Percentiles rank a stretch among this genome's conserved stretches.
These are phyloP conservation scores for Alethe diademata DNA, from an alignment of 2,113 vertebrate species.

Conservation along the genomic window DNA sequence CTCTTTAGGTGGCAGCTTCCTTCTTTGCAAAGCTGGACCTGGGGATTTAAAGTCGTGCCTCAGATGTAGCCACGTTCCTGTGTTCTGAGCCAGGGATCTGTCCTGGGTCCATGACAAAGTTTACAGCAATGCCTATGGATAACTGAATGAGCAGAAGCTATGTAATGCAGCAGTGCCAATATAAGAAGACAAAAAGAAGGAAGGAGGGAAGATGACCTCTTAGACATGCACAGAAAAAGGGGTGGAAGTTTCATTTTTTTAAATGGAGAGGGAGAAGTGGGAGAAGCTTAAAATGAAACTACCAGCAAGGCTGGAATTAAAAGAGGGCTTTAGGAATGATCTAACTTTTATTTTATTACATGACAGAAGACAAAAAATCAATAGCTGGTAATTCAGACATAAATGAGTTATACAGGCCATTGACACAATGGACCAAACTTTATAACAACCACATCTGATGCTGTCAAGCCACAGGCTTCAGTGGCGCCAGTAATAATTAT, in stretches of 20 bases:
- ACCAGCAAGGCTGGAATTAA: conserved; percentile 49
- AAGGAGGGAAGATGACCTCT: neutral
- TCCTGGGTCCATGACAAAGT: neutral
- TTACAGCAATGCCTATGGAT: neutral
- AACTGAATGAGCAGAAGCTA: neutral
- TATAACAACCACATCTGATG: conserved; percentile 77
- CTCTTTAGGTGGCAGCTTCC: neutral
- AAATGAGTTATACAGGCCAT: conserved; percentile 81
- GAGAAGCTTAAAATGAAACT: conserved; percentile 19
- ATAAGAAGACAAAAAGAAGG: neutral
- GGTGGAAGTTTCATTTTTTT: neutral
- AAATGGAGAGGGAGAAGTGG: neutral
- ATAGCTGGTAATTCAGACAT: conserved; percentile 73
- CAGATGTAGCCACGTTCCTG: rapidly evolving
- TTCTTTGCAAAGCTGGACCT: neutral
- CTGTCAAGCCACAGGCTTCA: conserved; percentile 74
- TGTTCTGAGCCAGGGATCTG: neutral
- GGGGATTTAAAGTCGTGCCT: neutral
- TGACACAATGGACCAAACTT: conserved; percentile 80
- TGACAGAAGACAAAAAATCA: conserved; percentile 75
- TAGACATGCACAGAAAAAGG: neutral
- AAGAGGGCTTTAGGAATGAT: conserved; percentile 60
- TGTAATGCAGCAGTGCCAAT: neutral
- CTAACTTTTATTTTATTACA: conserved; percentile 77
- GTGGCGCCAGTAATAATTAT: conserved; percentile 84